phyloP scores from a whole-genome alignment of 2,113 vertebrate genomes.

The Poeciliopsis prolifica region DNA sequence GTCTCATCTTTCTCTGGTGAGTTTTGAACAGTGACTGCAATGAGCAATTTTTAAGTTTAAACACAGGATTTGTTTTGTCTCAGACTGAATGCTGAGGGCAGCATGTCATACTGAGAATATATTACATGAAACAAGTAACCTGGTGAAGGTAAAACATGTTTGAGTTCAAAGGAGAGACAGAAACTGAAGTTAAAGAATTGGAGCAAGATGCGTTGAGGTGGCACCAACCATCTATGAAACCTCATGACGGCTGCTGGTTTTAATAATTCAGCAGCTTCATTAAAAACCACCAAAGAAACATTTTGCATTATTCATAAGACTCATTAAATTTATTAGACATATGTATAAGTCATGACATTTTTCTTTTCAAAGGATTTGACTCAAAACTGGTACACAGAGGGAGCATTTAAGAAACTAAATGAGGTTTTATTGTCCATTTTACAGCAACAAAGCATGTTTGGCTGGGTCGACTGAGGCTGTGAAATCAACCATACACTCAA shows the following conservation, averaged over 20 bases:
- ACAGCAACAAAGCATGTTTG: slow-evolving; percentile 5
- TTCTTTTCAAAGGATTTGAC: slow-evolving; percentile 64
- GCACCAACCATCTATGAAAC: slow-evolving; percentile 58
- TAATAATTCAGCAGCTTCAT: slow-evolving; percentile 71
- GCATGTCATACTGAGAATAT: slow-evolving; percentile 27
- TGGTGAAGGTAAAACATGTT: slow-evolving; percentile 17
- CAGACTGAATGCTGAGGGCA: slow-evolving; percentile 17
- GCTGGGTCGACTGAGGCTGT: slow-evolving; percentile 17
- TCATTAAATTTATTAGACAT: slow-evolving; percentile 72
- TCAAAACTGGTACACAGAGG: slow-evolving; percentile 49
- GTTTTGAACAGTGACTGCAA: neutral
- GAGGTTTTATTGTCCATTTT: slow-evolving; percentile 28
- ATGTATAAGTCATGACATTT: slow-evolving; percentile 76
- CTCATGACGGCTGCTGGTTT: slow-evolving; percentile 49
- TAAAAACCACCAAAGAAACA: slow-evolving; percentile 65
- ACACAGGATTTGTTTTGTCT: slow-evolving; percentile 23
- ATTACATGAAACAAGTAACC: slow-evolving; percentile 20
- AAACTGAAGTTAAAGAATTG: slow-evolving; percentile 30
- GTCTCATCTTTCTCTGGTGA: neutral
- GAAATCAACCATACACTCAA: slow-evolving; percentile 40
- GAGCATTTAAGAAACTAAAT: slow-evolving; percentile 7
- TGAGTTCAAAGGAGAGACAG: neutral
- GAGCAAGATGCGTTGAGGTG: slow-evolving; percentile 46
- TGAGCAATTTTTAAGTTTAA: slow-evolving; percentile 16
- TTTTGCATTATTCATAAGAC: slow-evolving; percentile 69